Evolutionary conservation across 2,888 invertebrate genomes (phyloP), one percentile per base, ranked within the genome.

Genomic region (Parochlus steinenii): DNA sequence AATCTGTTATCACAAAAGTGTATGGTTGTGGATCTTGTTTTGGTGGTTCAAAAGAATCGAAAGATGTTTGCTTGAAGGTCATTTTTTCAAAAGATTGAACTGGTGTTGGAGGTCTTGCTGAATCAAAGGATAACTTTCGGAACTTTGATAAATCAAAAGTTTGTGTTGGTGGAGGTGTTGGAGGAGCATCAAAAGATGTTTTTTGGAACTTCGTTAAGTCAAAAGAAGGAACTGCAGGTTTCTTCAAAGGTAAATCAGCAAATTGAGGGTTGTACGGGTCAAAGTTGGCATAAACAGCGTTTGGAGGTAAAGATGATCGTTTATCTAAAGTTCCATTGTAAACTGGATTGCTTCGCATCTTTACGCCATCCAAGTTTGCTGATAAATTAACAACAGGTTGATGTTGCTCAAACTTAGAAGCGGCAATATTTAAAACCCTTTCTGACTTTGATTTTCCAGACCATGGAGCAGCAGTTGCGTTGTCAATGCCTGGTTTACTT

Each of bases 381-480:
- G 19, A 20, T 16, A 31, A 12, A 25, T 31, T 37, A 40, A 26
- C 42, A 42, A 26, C 43, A 22, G n/a, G 45, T 37, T 29, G 49
- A 46, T 36, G 16, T n/a, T n/a, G n/a, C 44, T 71, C 71, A 45
- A 71, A 72, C 51, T 65, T 70, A 15, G 63, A 57, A 1, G 66
- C 63, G 14, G 66, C 64, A 18, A 65, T 52, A 44, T 61, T 65
- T 12, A 67, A 51, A 5, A 65, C 63, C 41, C 66, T 61, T 27
- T 65, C 63, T 4, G 57, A 51, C 12, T 60, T 59, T 2, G 55
- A 50, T 19, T 57, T 55, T 1, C 56, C 48, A 19, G 58, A 51
- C 71, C 71, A 71, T 12, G 55, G 49, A 49, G 33, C 20, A 17
- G 36, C 33, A 19, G 31, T 12, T 7, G 14, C 11, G 11, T 15